Evolutionary conservation across 1,140 invertebrate species (phyloP).

Genomic region (Arion vulgaris): DNA sequence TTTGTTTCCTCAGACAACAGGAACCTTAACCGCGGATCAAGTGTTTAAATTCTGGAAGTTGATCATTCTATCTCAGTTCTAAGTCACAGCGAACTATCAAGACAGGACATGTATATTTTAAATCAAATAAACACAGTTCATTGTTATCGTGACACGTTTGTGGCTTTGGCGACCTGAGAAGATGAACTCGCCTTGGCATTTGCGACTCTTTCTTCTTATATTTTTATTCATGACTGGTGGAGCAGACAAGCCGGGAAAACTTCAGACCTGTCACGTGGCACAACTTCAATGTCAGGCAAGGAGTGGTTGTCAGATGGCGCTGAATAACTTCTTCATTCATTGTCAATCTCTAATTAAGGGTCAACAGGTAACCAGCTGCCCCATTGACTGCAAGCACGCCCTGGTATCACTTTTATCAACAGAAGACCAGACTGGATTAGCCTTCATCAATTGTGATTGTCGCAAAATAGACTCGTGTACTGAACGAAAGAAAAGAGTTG

Average conservation of each 20-base stretch:
- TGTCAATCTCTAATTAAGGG: slow-evolving; percentile 46
- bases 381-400: slow-evolving; percentile 56
- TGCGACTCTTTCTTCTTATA: not conserved
- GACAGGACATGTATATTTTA: not conserved
- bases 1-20: too few relatives aligned
- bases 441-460: slow-evolving; percentile 66
- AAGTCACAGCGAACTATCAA: too few relatives aligned
- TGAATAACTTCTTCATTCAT: slow-evolving; percentile 56
- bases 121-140: not conserved
- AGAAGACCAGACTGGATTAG: slow-evolving; percentile 54
- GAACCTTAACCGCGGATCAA: too few relatives aligned
- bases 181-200: not conserved
- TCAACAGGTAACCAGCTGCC: slow-evolving; percentile 46
- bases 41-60: too few relatives aligned
- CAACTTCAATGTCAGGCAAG: slow-evolving; percentile 46
- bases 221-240: not conserved
- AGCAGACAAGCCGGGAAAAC: not conserved
- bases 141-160: not conserved
- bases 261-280: slow-evolving; percentile 33
- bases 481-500: slow-evolving; percentile 51
- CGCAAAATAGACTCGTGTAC: slow-evolving; percentile 50
- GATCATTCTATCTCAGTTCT: too few relatives aligned
- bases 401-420: slow-evolving; percentile 61
- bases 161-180: not conserved
- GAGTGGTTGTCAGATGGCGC: slow-evolving; percentile 57